phyloP scores from a whole-genome alignment of 2,797 vertebrate genomes.

The Numenius phaeopus region DNA sequence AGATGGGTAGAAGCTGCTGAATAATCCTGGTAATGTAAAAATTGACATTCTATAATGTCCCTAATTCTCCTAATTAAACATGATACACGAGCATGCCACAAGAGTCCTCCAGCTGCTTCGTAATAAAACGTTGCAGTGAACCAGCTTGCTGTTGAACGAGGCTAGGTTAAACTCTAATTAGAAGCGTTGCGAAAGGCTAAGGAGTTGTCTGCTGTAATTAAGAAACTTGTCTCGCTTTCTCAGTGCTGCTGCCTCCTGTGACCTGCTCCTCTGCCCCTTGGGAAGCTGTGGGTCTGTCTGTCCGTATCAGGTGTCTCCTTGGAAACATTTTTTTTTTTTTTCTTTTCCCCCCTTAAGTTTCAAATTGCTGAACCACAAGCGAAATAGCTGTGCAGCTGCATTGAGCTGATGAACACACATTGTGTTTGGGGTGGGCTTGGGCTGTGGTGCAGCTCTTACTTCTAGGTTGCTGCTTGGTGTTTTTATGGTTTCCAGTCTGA shows the following conservation, averaged over 20 bases:
- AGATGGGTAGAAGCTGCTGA: slow-evolving; percentile 40
- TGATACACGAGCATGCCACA: neutral
- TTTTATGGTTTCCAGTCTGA: rapidly evolving
- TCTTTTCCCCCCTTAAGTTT: neutral
- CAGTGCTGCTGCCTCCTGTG: neutral
- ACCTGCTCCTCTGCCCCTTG: neutral
- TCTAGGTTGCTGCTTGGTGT: rapidly evolving
- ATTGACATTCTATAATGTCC: slow-evolving; percentile 34
- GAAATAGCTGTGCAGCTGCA: rapidly evolving
- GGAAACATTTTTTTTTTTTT: neutral
- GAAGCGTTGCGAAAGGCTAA: neutral
- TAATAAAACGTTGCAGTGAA: neutral
- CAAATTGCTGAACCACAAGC: rapidly evolving
- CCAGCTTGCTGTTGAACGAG: neutral
- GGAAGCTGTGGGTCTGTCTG: neutral
- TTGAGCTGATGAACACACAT: rapidly evolving
- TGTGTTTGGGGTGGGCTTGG: neutral
- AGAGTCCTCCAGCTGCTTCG: neutral
- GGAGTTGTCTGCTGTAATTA: slow-evolving; percentile 1
- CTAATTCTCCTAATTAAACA: slow-evolving; percentile 64
- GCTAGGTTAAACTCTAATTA: slow-evolving; percentile 40
- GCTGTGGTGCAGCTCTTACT: rapidly evolving
- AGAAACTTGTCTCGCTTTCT: neutral
- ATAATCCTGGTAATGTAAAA: slow-evolving; percentile 57
- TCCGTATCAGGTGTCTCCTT: neutral